These are phyloP conservation scores for Trichomalopsis sarcophagae DNA, from an alignment of 1,140 invertebrate species.

Conservation along the genomic window DNA sequence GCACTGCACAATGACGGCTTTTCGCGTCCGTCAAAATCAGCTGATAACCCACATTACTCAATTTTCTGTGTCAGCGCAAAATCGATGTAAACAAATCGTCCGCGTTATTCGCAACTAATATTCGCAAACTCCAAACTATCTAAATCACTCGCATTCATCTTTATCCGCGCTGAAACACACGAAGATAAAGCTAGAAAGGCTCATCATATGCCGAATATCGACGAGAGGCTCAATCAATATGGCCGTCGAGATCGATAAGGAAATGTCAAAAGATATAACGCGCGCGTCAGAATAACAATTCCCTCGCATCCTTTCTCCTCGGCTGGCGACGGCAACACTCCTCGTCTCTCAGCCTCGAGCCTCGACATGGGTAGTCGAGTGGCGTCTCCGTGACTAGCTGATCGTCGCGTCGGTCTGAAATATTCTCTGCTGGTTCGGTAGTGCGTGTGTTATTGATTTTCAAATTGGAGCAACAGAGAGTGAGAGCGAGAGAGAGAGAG, in stretches of 20 bases:
- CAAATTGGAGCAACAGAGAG: neutral
- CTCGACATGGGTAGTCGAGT: neutral
- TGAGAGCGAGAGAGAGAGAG: neutral
- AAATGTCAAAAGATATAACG: conserved; percentile 55
- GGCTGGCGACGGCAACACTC: neutral
- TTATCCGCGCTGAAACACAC: too few species aligned
- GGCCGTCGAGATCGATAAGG: conserved; percentile 64
- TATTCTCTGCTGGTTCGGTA: neutral
- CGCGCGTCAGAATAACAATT: conserved; percentile 27
- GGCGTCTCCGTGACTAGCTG: neutral
- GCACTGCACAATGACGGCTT: neutral
- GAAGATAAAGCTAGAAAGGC: neutral
- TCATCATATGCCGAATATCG: conserved; percentile 8
- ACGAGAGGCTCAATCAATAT: conserved; percentile 57
- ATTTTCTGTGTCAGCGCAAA: neutral
- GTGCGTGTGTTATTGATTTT: neutral
- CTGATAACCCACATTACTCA: conserved; percentile 33
- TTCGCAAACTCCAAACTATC: neutral
- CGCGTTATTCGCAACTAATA: neutral
- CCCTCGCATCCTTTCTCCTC: neutral
- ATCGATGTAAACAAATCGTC: conserved; percentile 10
- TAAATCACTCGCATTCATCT: neutral
- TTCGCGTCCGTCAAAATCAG: conserved; percentile 53
- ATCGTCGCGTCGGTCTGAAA: neutral
- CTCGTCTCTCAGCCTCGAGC: neutral